These are phyloP conservation scores for Homarus gammarus DNA, from an alignment of 2,888 invertebrate species.

Conservation along the genomic window DNA sequence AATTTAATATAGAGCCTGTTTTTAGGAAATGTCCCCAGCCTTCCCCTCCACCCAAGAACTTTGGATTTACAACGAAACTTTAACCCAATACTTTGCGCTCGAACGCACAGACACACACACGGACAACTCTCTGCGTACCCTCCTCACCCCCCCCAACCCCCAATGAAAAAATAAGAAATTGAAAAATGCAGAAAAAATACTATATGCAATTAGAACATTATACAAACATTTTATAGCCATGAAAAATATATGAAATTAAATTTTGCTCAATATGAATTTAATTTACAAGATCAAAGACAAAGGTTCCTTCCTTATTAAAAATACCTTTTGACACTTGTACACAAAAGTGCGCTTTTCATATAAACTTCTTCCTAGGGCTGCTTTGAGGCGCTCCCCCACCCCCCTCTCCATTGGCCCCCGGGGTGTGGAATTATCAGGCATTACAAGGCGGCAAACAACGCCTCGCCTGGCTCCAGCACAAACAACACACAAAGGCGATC, in stretches of 20 bases:
- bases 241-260: neutral
- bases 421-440: no score
- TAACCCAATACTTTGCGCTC: no score
- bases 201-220: neutral
- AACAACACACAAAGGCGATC: neutral
- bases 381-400: slow-evolving; percentile 16
- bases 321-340: neutral
- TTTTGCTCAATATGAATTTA: neutral
- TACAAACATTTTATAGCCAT: neutral
- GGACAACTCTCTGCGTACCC: neutral
- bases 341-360: neutral
- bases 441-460: no score
- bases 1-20: no score
- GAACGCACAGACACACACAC: slow-evolving; percentile 23
- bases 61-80: no score
- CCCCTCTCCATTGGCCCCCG: neutral
- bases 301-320: neutral
- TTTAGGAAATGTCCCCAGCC: no score
- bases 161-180: neutral
- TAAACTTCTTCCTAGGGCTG: neutral
- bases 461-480: neutral
- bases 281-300: slow-evolving; percentile 16
- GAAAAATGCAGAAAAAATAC: neutral
- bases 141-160: no score
- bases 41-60: no score